Base-by-base conservation (phyloP, 2,113 vertebrate genomes). In the Scalopus aquaticus region DNA sequence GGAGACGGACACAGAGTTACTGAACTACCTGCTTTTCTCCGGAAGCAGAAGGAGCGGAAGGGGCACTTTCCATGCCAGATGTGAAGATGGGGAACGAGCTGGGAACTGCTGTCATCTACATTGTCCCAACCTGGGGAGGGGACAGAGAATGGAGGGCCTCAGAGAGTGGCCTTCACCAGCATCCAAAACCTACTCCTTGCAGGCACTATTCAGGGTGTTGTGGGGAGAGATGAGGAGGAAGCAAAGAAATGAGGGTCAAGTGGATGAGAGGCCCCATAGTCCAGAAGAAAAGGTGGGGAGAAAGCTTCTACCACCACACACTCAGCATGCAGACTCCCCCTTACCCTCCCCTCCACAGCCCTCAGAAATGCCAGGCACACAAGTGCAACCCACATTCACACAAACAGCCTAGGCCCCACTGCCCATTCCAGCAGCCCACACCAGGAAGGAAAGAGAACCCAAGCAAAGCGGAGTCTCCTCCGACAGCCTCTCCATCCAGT, bases 31-130 rank as follows among this genome's bases (percentile, higher is more conserved):
- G 96, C 87, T 96, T 98, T 97, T 84, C 95, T 97, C 78, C 87
- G 90, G 96, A 98, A 98, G 93, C 97, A 98, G 81, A 98, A 97
- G 93, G 97, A 97, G 9, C 96, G 97, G 89, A 98, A 98, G 82
- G 97, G 97, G 16, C 96, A 97, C 77, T 97, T 98, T 22, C 97
- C 95, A 0, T 97, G 97, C 97, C 97, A 97, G 90, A 98, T 98
- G 85, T 98, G 97, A 24, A 97, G 97, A 58, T 97, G 97, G 6
- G 97, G 97, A 32, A 97, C 96, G n/a, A 96, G 81, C 90, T 97
- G 97, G 79, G 92, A 92, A 5, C 95, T 95, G 62, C 96, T 96
- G 22, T 97, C 97, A 10, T 97, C 97, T 85, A 97, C 96, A 1
- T 98, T 98, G 70, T 98, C 96, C 97, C 97, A 97, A 32, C 97